These are phyloP conservation scores for Orthonychiurus folsomi DNA, from an alignment of 2,888 invertebrate species.

Conservation along the genomic window DNA sequence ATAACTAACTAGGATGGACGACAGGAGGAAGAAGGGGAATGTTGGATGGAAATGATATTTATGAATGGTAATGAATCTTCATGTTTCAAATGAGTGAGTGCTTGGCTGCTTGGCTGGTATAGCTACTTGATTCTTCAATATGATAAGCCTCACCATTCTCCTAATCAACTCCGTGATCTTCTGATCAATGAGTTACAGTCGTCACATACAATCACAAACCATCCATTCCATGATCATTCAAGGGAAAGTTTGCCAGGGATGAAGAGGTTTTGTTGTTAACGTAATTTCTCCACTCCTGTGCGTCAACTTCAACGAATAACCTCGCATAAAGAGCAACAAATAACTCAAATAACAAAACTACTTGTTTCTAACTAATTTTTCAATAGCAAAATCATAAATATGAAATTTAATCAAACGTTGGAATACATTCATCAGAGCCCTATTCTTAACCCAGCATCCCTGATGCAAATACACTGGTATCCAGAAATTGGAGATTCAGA, in stretches of 20 bases:
- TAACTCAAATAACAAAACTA: no score
- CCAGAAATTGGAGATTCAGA: no score
- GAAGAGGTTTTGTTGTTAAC: no score
- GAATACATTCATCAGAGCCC: no score
- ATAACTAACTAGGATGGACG: not conserved
- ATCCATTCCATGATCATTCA: not conserved
- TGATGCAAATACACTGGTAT: no score
- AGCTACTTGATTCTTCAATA: conserved; percentile 21
- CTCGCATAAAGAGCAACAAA: no score
- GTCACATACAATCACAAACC: not conserved
- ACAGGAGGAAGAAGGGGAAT: not conserved
- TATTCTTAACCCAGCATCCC: no score
- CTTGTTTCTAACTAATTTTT: no score
- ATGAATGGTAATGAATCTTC: not conserved
- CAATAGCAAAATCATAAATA: no score
- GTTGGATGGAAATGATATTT: not conserved
- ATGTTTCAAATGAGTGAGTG: conserved; percentile 5
- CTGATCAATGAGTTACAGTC: not conserved
- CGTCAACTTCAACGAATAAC: no score
- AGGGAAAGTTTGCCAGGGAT: not conserved
- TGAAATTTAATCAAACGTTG: no score
- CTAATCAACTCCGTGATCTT: not conserved
- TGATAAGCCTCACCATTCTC: not conserved
- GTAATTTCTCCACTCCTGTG: no score
- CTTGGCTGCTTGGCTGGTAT: conserved; percentile 6